Percentiles rank a stretch among this genome's conserved stretches.
Conservation (phyloP, 2,797 vertebrate genomes). For the Helostoma temminkii region DNA sequence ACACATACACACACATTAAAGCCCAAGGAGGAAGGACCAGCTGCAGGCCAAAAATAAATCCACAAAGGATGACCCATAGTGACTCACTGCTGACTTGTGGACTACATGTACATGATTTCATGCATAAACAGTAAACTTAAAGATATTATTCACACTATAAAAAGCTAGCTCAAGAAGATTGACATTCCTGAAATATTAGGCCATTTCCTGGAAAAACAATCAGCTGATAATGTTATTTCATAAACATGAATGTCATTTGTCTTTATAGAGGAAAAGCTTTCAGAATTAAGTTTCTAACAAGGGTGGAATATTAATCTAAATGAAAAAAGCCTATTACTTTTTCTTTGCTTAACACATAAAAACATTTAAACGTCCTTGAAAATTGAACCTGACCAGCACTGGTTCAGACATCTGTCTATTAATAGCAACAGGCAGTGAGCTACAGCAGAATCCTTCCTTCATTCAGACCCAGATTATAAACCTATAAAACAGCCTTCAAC, state of each 20-base stretch:
- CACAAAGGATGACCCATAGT: conserved; percentile 74
- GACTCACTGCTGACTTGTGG: conserved; percentile 72
- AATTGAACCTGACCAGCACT: conserved; percentile 47
- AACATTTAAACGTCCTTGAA: conserved; percentile 38
- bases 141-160: conserved; percentile 15
- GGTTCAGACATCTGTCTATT: conserved; percentile 59
- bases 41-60: conserved; percentile 80
- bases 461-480: conserved; percentile 59
- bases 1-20: conserved; percentile 35
- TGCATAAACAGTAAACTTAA: conserved; percentile 7
- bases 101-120: conserved; percentile 49
- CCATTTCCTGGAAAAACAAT: conserved; percentile 3
- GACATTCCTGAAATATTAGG: not conserved
- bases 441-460: conserved; percentile 48
- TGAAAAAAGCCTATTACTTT: not conserved
- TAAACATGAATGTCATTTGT: not conserved
- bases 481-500: conserved; percentile 38
- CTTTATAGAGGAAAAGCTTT: not conserved
- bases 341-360: not conserved
- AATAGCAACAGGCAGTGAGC: conserved; percentile 56
- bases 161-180: not conserved
- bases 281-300: not conserved
- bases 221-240: not conserved
- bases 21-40: conserved; percentile 75
- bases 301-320: not conserved